These are phyloP conservation scores for Chrysochloris asiatica DNA, from an alignment of 2,113 vertebrate genomes.

Conservation along the genomic window DNA sequence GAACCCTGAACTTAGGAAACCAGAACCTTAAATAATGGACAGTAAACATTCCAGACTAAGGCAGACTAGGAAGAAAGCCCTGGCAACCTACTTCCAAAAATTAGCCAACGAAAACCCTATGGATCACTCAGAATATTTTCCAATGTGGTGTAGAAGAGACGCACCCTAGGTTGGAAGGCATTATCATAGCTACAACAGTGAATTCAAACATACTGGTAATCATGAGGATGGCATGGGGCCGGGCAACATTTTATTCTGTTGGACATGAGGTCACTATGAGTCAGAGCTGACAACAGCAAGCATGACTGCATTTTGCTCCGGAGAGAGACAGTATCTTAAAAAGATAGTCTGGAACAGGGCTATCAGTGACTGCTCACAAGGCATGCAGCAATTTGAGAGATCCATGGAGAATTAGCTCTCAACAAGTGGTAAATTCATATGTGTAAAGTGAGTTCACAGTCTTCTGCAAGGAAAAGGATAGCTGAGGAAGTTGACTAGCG, in stretches of 20 bases:
- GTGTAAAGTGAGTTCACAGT: neutral
- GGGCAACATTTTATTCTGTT: neutral
- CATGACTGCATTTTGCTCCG: neutral
- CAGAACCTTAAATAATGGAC: neutral
- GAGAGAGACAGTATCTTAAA: constrained; percentile 8
- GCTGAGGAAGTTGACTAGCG: neutral
- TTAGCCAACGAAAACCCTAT: neutral
- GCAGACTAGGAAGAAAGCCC: too few species aligned
- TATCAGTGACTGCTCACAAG: neutral
- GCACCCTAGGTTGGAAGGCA: neutral
- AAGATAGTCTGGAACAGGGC: neutral
- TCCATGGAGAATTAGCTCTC: neutral
- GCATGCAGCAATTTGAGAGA: neutral
- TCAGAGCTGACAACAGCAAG: neutral
- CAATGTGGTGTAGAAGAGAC: neutral
- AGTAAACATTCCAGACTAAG: too few species aligned
- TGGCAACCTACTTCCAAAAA: neutral
- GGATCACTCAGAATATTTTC: neutral
- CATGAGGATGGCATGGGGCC: neutral
- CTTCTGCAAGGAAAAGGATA: neutral
- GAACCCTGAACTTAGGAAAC: neutral
- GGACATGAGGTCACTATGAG: neutral
- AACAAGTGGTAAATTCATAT: neutral
- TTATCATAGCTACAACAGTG: neutral
- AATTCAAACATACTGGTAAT: neutral